phyloP scores from a whole-genome alignment of 64 coral and sea anemone species.

The Cladopsammia gracilis region DNA sequence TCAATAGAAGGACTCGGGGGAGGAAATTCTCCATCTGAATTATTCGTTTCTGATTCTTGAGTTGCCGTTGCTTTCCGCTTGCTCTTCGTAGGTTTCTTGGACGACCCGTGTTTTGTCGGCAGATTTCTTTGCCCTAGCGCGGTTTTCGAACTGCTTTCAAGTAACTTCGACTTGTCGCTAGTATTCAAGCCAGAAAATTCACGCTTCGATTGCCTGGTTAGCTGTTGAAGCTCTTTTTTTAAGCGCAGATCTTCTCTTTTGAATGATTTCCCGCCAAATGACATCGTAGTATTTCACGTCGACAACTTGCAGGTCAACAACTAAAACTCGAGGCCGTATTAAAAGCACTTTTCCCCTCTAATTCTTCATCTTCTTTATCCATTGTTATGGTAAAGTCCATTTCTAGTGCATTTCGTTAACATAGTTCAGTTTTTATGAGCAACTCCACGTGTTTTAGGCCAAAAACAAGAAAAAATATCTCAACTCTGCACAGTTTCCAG shows the following conservation, averaged over 20 bases:
- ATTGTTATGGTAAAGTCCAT: neutral
- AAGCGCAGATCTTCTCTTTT: slow-evolving; percentile 58
- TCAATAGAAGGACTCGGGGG: slow-evolving; percentile 86
- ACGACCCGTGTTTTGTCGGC: neutral
- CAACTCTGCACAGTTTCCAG: neutral
- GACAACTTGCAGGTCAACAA: neutral
- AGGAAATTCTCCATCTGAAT: slow-evolving; percentile 41
- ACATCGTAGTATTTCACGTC: slow-evolving; percentile 37
- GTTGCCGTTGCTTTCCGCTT: slow-evolving; percentile 6
- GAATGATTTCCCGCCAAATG: slow-evolving; percentile 88
- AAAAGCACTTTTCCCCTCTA: neutral
- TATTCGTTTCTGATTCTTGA: neutral
- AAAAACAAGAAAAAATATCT: neutral
- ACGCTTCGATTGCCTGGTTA: slow-evolving; percentile 70
- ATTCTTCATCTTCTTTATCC: neutral
- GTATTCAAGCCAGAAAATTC: slow-evolving; percentile 72
- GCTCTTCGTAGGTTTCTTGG: slow-evolving; percentile 18
- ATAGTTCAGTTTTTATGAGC: neutral
- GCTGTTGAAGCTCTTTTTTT: slow-evolving; percentile 76
- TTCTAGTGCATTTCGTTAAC: neutral
- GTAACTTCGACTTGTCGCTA: slow-evolving; percentile 65
- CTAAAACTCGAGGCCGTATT: neutral
- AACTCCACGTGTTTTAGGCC: neutral
- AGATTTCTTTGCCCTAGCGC: slow-evolving; percentile 16
- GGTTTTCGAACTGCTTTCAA: slow-evolving; percentile 48